Percentiles rank a stretch among this genome's conserved stretches.
These are phyloP conservation scores for Pectinophora gossypiella DNA, from an alignment of 1,140 invertebrate species.

Conservation along the genomic window DNA sequence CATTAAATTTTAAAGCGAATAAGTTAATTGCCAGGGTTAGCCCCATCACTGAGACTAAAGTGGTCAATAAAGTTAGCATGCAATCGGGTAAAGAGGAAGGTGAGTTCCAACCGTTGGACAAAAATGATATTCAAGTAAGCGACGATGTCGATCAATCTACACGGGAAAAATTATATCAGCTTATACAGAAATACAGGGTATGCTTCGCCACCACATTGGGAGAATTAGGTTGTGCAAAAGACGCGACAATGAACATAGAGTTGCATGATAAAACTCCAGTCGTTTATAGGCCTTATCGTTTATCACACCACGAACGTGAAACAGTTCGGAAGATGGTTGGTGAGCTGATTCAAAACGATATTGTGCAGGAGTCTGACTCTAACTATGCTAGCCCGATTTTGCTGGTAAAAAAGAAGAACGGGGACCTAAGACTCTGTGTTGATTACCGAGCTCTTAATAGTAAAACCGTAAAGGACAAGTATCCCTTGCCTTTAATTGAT, in stretches of 20 bases:
- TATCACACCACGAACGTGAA: too few relatives aligned
- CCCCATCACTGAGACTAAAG: not conserved
- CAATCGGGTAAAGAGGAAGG: too few relatives aligned
- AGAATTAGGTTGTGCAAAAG: slow-evolving; percentile 16
- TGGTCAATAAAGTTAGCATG: too few relatives aligned
- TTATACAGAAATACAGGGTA: slow-evolving; percentile 14
- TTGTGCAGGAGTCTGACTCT: too few relatives aligned
- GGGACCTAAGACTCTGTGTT: too few relatives aligned
- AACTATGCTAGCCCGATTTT: too few relatives aligned
- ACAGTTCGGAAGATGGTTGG: too few relatives aligned
- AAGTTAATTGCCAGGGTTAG: not conserved
- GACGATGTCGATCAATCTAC: not conserved
- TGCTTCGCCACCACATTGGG: slow-evolving; percentile 20
- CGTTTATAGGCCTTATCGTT: slow-evolving; percentile 8
- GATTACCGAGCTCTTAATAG: too few relatives aligned
- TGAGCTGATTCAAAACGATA: too few relatives aligned
- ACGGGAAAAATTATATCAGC: not conserved
- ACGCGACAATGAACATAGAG: slow-evolving; percentile 17
- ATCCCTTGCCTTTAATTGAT: too few relatives aligned
- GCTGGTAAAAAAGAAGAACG: slow-evolving; percentile 10
- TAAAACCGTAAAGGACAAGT: too few relatives aligned
- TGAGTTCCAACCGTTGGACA: too few relatives aligned
- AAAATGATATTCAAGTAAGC: not conserved
- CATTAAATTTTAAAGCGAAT: not conserved
- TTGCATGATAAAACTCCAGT: slow-evolving; percentile 15